These are phyloP conservation scores for Nycticorax nycticorax DNA, from an alignment of 2,113 vertebrate genomes.

Conservation along the genomic window DNA sequence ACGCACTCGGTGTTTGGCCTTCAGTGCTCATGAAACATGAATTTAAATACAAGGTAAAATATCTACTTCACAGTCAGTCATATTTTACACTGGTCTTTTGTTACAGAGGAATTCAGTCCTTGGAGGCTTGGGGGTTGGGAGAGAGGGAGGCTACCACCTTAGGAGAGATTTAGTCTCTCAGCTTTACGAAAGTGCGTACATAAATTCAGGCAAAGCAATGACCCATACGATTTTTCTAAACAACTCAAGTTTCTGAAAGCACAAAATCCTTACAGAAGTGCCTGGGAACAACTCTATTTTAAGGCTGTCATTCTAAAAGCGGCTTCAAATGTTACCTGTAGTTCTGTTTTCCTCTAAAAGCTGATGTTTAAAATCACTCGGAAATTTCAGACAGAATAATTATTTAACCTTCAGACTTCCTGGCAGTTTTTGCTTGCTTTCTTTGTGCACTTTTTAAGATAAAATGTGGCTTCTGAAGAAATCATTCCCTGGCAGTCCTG, in stretches of 20 bases:
- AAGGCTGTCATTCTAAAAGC: not conserved
- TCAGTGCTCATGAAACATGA: not conserved
- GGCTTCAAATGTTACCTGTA: not conserved
- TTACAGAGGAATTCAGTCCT: not conserved
- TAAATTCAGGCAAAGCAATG: not conserved
- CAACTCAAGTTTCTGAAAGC: not conserved
- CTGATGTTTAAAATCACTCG: not conserved
- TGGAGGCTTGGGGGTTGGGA: not conserved
- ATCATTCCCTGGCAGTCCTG: not conserved
- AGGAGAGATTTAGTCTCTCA: not conserved
- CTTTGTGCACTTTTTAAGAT: not conserved
- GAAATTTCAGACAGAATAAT: slow-evolving; percentile 8
- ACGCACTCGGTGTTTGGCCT: not conserved
- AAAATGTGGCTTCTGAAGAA: not conserved
- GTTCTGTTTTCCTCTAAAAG: slow-evolving; percentile 12
- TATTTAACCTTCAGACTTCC: not conserved
- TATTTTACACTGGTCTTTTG: not conserved
- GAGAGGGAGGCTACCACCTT: fast-evolving
- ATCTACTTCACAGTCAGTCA: not conserved
- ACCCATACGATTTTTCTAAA: not conserved
- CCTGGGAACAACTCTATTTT: not conserved
- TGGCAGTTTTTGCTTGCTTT: not conserved
- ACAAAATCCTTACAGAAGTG: not conserved
- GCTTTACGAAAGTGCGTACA: not conserved
- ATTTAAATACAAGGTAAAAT: slow-evolving; percentile 15